Evolutionary conservation across 2,113 vertebrate species (phyloP).

Genomic region (Hystrix brachyura): DNA sequence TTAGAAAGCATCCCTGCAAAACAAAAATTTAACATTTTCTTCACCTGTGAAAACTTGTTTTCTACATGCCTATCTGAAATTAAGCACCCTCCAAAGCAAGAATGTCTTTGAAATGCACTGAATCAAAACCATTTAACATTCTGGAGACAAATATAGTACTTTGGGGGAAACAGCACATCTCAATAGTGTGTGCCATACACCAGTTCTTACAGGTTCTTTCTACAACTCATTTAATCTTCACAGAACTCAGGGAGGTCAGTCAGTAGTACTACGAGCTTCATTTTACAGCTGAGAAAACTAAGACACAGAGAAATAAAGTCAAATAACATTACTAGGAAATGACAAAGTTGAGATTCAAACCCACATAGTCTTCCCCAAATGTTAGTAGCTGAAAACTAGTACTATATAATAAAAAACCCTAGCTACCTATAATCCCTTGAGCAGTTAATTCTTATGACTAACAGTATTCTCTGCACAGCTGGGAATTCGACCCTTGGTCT

Average conservation of each 20-base stretch:
- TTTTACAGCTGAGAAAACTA: background rate
- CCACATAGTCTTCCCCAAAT: background rate
- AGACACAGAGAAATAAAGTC: background rate
- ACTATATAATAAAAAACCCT: background rate
- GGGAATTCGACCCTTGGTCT: background rate
- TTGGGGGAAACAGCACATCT: background rate
- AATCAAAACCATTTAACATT: background rate
- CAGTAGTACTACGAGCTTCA: background rate
- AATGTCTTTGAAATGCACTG: background rate
- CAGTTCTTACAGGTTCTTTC: background rate
- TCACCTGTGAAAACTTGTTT: slow-evolving; percentile 35
- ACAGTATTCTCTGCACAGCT: background rate
- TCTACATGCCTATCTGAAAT: background rate
- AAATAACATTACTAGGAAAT: background rate
- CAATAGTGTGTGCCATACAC: background rate
- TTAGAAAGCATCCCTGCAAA: slow-evolving; percentile 44
- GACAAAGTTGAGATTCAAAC: background rate
- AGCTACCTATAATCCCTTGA: background rate
- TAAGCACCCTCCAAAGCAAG: slow-evolving; percentile 31
- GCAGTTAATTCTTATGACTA: background rate
- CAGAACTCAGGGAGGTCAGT: background rate
- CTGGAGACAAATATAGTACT: background rate
- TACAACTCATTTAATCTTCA: background rate
- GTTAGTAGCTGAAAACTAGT: background rate
- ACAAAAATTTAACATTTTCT: background rate